phyloP scores from a whole-genome alignment of 2,113 vertebrate genomes.

The Ciconia stormi region DNA sequence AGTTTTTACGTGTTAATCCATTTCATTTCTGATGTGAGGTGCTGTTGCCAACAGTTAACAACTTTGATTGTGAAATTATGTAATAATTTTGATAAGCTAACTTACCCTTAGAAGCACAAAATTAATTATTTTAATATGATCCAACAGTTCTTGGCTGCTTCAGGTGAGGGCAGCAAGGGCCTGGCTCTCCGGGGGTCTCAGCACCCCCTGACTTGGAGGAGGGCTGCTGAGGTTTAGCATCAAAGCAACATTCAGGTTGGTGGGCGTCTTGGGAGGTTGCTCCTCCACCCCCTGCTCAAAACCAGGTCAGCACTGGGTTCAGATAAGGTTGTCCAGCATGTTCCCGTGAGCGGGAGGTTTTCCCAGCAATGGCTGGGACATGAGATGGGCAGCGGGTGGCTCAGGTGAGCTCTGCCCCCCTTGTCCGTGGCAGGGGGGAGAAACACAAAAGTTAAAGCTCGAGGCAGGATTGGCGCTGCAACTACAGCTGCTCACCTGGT shows the following conservation, averaged over 20 bases:
- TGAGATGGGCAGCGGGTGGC: not conserved
- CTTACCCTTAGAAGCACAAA: too few species aligned
- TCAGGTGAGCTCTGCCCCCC: not conserved
- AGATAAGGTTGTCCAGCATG: not conserved
- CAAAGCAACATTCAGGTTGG: too few species aligned
- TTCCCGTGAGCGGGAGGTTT: accelerated
- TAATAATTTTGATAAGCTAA: too few species aligned
- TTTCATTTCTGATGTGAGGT: too few species aligned
- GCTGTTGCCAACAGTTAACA: too few species aligned
- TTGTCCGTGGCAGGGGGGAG: not conserved
- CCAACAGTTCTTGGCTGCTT: not conserved
- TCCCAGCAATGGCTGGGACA: not conserved
- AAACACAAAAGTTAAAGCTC: not conserved
- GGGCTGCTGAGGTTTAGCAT: not conserved
- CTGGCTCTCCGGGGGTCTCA: not conserved
- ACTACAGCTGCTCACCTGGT: not conserved
- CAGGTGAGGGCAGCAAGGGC: accelerated
- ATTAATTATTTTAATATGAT: too few species aligned
- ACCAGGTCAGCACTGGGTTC: not conserved
- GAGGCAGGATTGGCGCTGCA: accelerated
- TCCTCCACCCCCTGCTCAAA: not conserved
- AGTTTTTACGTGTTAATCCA: too few species aligned
- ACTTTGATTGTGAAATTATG: too few species aligned
- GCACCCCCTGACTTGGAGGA: not conserved
- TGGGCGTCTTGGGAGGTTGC: accelerated